Evolutionary conservation across 2,113 vertebrate genomes (phyloP).

Genomic region (Datnioides undecimradiatus): DNA sequence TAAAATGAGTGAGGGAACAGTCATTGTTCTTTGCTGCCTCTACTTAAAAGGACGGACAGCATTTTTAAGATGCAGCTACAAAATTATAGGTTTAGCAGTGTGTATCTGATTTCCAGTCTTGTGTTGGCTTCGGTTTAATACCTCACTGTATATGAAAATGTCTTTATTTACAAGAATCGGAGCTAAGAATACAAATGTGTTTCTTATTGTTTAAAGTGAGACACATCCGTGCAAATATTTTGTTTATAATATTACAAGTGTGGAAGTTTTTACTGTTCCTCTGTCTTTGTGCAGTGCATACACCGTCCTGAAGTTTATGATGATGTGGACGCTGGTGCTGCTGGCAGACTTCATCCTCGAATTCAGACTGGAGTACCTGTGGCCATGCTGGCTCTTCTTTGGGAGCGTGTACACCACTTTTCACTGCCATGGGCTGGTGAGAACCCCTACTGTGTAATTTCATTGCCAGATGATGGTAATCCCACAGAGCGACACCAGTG

Average conservation of each 20-base stretch:
- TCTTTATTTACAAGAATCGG: conserved; percentile 25
- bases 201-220: neutral
- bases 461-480: neutral
- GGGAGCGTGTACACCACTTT: conserved; percentile 88
- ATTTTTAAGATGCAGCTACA: conserved; percentile 50
- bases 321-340: conserved; percentile 86
- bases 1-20: conserved; percentile 51
- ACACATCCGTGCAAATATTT: neutral
- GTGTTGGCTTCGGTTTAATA: neutral
- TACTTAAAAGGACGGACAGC: conserved; percentile 9
- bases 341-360: conserved; percentile 87
- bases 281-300: conserved; percentile 77
- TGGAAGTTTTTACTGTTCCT: no score
- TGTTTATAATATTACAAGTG: neutral
- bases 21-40: conserved; percentile 47
- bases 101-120: neutral
- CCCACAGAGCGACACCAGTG: neutral
- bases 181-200: neutral
- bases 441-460: conserved; percentile 36
- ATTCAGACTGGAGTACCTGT: conserved; percentile 87
- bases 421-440: conserved; percentile 88
- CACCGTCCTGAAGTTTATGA: conserved; percentile 86
- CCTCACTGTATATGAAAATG: neutral
- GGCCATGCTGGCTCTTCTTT: conserved; percentile 89
- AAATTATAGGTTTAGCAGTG: conserved; percentile 39